These are phyloP conservation scores for Protomyctophum bolini DNA, from an alignment of 2,113 vertebrate species.

Conservation along the genomic window DNA sequence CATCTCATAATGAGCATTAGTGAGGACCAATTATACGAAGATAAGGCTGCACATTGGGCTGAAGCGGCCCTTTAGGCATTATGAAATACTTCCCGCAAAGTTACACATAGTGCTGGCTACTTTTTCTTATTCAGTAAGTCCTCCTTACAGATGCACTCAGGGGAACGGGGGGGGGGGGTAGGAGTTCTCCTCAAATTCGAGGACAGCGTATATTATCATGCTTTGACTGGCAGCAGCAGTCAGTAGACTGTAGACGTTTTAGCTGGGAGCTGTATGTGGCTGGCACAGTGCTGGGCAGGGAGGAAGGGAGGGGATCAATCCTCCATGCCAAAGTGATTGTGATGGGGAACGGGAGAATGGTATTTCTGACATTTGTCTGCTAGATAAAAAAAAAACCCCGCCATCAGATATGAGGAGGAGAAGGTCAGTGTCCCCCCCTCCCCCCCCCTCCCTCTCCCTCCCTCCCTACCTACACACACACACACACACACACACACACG, in stretches of 20 bases:
- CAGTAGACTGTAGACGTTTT: conserved; percentile 46
- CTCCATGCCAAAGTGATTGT: conserved; percentile 63
- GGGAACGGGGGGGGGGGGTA: conserved; percentile 21
- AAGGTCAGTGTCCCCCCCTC: conserved; percentile 70
- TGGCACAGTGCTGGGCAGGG: conserved; percentile 25
- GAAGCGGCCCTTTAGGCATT: too few relatives aligned
- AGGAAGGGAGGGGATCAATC: conserved; percentile 14
- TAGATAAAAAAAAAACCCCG: conserved; percentile 66
- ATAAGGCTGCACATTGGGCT: too few relatives aligned
- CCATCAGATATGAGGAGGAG: conserved; percentile 74
- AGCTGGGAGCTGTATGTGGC: conserved; percentile 20
- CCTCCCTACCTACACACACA: too few relatives aligned
- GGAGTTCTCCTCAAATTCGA: conserved; percentile 19
- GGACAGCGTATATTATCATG: neutral
- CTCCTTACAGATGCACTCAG: too few relatives aligned
- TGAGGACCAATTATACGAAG: too few relatives aligned
- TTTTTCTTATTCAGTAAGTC: too few relatives aligned
- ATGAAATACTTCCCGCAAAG: too few relatives aligned
- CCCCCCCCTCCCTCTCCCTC: too few relatives aligned
- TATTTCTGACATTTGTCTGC: conserved; percentile 78
- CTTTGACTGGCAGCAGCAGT: conserved; percentile 61
- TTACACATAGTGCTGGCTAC: too few relatives aligned
- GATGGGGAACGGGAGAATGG: conserved; percentile 58
- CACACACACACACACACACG: neutral
- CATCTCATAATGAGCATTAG: too few relatives aligned